Base-by-base conservation (phyloP, 1,140 invertebrate genomes). In the Andricus grossulariae region DNA sequence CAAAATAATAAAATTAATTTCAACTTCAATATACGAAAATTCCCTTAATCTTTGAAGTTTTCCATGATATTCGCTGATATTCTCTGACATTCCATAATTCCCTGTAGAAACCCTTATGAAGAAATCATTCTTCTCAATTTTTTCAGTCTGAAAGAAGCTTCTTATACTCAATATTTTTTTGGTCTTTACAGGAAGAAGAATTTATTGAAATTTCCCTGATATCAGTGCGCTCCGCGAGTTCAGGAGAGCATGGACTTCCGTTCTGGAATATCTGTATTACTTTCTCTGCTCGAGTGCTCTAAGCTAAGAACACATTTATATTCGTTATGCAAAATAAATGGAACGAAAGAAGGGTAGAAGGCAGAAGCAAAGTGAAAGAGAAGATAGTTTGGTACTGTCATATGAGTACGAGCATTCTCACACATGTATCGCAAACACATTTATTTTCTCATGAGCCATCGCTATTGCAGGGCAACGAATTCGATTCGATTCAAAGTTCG, bases 301-400 rank as follows among this genome's bases (percentile, higher is more conserved):
- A 72, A 72, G 21, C 19, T 57, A 32, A 77, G 57, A 55, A 79
- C 74, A 74, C 66, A 78, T 78, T 75, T 55, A 71, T 72, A 75
- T 79, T 78, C 72, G 77, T 82, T 77, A 80, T 78, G 78, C 77
- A 75, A 77, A 78, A 82, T 75, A 79, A 79, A 78, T 80, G 70
- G 19, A 71, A 50, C 52, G 57, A 74, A 77, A 80, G 52, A 39
- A 75, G 75, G 73, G n/a, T 19, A 45, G 25, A 71, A 21, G 25
- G 45, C 50, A 73, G 71, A 51, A 5, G 25, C 18, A 25, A 13
- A 60, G 18, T 60, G 18, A 21, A 75, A 49, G 75, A 78, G 54
- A 18, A 77, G 55, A 76, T 50, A 16, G 49, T 60, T 79, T 66
- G 7, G 39, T 45, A 45, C 39, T 45, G 10, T 45, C 39, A 45